phyloP scores from a whole-genome alignment of 2,888 invertebrate species.

The Apodemia zela region DNA sequence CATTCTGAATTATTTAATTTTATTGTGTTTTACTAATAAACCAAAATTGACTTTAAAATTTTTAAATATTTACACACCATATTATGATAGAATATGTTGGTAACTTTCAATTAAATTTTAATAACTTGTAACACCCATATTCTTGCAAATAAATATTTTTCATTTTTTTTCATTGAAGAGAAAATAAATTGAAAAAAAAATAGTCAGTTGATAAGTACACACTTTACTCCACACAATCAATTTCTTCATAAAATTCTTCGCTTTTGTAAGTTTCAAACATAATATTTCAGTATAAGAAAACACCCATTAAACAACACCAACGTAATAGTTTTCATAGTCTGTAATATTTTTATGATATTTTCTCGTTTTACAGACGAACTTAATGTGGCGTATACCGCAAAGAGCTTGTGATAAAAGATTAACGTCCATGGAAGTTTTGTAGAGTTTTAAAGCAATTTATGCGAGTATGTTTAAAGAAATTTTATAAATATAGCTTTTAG shows the following conservation, averaged over 20 bases:
- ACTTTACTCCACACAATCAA: too few species aligned
- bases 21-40: too few species aligned
- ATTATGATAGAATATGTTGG: too few species aligned
- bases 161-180: too few species aligned
- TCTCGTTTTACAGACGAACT: conserved; percentile 10
- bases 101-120: too few species aligned
- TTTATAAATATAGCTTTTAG: neutral
- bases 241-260: neutral
- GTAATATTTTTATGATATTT: conserved; percentile 6
- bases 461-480: neutral
- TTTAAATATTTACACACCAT: too few species aligned
- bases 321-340: conserved; percentile 2
- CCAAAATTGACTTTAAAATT: too few species aligned
- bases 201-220: too few species aligned
- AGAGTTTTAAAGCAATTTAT: conserved; percentile 3
- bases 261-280: neutral
- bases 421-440: conserved; percentile 4
- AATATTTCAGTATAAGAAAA: neutral
- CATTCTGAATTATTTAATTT: too few species aligned
- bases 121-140: too few species aligned
- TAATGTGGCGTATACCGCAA: conserved; percentile 6
- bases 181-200: too few species aligned
- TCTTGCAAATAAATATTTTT: too few species aligned
- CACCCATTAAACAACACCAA: conserved; percentile 1
- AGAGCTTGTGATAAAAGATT: conserved; percentile 14